Percentiles rank a stretch among this genome's conserved stretches.
Conservation (phyloP, 2,797 vertebrate species). For the Orientallactaga sibirica region DNA sequence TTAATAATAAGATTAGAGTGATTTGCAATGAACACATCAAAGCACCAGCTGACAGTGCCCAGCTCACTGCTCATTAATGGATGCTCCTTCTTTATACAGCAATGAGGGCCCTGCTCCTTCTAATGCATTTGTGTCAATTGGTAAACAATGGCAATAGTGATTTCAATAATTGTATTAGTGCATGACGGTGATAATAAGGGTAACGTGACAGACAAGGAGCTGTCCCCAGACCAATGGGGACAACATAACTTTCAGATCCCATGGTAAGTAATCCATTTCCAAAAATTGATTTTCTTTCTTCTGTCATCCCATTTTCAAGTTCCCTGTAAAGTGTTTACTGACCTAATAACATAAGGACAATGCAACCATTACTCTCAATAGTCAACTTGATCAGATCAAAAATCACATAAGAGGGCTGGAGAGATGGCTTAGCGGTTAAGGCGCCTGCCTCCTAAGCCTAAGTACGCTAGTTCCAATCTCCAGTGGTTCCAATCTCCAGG, state of each 20-base stretch:
- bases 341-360: neutral
- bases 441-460: too few species aligned
- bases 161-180: constrained; percentile 47
- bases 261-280: neutral
- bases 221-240: neutral
- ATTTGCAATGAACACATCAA: constrained; percentile 67
- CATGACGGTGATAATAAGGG: neutral
- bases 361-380: too few species aligned
- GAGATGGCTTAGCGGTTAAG: too few species aligned
- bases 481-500: too few species aligned
- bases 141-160: constrained; percentile 37
- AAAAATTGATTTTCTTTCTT: neutral
- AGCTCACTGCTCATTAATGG: constrained; percentile 46
- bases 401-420: too few species aligned
- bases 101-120: neutral
- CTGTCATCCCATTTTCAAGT: neutral
- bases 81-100: constrained; percentile 37
- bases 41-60: constrained; percentile 57
- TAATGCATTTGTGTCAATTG: neutral
- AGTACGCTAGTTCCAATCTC: too few species aligned
- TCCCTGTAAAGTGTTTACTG: neutral
- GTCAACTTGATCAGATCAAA: too few species aligned
- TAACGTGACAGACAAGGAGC: neutral
- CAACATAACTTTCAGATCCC: neutral
- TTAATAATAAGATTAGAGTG: constrained; percentile 63